Evolutionary conservation across 2,888 invertebrate genomes (phyloP).

Genomic region (Kuschelorhynchus macadamiae): DNA sequence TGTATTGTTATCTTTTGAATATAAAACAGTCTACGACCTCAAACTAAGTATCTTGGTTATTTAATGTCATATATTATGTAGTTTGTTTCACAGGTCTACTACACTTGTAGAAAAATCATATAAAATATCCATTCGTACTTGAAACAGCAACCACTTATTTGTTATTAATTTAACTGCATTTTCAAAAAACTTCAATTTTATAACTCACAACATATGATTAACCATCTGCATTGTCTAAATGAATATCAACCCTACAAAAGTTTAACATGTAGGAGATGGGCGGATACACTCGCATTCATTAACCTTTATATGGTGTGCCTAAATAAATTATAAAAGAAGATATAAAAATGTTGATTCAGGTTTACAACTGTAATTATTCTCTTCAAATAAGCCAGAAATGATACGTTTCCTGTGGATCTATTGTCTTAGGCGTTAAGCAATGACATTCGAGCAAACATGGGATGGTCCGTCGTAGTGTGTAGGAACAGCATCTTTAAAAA

Average conservation of each 20-base stretch:
- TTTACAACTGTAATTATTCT: conserved; percentile 52
- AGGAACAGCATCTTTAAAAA: conserved; percentile 27
- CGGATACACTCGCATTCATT: conserved; percentile 12
- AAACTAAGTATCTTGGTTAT: no score
- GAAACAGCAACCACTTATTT: no score
- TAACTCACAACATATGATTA: no score
- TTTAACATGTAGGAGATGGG: conserved; percentile 5
- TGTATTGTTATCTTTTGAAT: no score
- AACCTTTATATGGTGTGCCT: conserved; percentile 10
- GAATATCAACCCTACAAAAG: not conserved
- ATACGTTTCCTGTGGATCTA: conserved; percentile 53
- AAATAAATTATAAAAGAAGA: conserved; percentile 27
- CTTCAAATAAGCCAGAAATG: conserved; percentile 51
- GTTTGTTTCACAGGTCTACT: no score
- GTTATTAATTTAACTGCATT: no score
- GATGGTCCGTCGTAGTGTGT: conserved; percentile 43
- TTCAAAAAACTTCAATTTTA: no score
- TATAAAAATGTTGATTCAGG: conserved; percentile 47
- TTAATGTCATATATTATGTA: no score
- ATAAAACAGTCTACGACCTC: no score
- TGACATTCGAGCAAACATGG: conserved; percentile 54
- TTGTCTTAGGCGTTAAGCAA: conserved; percentile 53
- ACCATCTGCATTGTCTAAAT: no score
- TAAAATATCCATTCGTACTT: no score
- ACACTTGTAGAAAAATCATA: no score